Conservation (phyloP, 2,113 vertebrate species). For the Lepidiolamprologus cunningtoni region DNA sequence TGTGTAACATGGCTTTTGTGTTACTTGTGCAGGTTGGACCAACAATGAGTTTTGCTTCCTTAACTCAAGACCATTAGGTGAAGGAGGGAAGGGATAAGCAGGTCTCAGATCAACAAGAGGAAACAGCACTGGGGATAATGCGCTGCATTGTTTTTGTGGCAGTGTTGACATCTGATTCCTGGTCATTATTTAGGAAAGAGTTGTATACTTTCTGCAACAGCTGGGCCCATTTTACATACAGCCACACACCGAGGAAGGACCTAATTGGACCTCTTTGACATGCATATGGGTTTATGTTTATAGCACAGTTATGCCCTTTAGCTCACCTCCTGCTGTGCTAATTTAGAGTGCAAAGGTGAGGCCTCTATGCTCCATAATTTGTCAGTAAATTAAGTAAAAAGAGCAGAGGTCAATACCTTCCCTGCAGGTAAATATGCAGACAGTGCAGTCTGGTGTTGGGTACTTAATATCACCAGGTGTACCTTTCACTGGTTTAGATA, state of each 20-base stretch:
- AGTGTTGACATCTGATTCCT: background rate
- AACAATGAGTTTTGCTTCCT: slow-evolving; percentile 48
- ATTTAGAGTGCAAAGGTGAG: slow-evolving; percentile 43
- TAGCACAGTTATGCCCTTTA: slow-evolving; percentile 29
- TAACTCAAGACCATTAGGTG: slow-evolving; percentile 32
- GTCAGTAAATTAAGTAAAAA: slow-evolving; percentile 55
- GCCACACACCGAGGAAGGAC: slow-evolving; percentile 23
- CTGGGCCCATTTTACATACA: background rate
- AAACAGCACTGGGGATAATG: background rate
- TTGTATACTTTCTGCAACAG: background rate
- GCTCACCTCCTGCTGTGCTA: slow-evolving; percentile 6
- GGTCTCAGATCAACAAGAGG: slow-evolving; percentile 24
- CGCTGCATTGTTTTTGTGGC: background rate
- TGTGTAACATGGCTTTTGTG: slow-evolving; percentile 10
- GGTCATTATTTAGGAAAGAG: slow-evolving; percentile 21
- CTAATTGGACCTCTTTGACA: slow-evolving; percentile 51
- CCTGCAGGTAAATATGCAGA: slow-evolving; percentile 31
- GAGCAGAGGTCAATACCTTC: slow-evolving; percentile 52
- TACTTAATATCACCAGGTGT: slow-evolving; percentile 41
- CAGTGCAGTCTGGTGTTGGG: slow-evolving; percentile 27
- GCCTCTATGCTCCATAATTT: slow-evolving; percentile 51
- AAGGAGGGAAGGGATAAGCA: slow-evolving; percentile 21
- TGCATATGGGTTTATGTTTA: slow-evolving; percentile 39
- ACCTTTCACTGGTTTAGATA: background rate
- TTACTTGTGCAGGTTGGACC: slow-evolving; percentile 32